Conservation (phyloP, 2,797 vertebrate species). For the Sardinella longiceps region DNA sequence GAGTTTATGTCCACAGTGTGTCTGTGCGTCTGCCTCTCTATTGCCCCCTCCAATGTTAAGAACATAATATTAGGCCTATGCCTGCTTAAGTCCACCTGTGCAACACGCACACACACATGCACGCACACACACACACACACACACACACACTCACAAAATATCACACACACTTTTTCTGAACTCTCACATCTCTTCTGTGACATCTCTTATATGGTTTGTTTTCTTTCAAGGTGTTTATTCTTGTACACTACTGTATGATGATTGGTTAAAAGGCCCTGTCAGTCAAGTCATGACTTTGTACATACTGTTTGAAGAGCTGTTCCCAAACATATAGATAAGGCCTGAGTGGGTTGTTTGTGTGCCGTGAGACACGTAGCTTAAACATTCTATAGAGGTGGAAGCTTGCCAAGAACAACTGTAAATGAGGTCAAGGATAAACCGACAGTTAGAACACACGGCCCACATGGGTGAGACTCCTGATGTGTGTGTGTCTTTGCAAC, state of each 20-base stretch:
- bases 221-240: not conserved
- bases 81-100: not conserved
- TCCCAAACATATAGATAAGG: conserved; percentile 8
- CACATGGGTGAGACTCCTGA: not conserved
- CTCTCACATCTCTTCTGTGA: not conserved
- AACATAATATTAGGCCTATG: no score
- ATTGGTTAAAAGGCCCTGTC: not conserved
- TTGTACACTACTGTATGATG: not conserved
- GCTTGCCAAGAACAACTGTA: not conserved
- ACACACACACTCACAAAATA: no score
- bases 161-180: not conserved
- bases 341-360: not conserved
- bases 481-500: not conserved
- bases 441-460: not conserved
- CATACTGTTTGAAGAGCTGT: conserved; percentile 3
- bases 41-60: not conserved
- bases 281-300: not conserved
- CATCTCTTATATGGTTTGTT: not conserved
- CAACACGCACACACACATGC: not conserved
- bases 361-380: not conserved
- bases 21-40: not conserved
- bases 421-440: not conserved
- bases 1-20: not conserved
- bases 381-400: not conserved
- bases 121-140: no score